Evolutionary conservation across 1,140 invertebrate species (phyloP).

Genomic region (Leptonema lineaticorne): DNA sequence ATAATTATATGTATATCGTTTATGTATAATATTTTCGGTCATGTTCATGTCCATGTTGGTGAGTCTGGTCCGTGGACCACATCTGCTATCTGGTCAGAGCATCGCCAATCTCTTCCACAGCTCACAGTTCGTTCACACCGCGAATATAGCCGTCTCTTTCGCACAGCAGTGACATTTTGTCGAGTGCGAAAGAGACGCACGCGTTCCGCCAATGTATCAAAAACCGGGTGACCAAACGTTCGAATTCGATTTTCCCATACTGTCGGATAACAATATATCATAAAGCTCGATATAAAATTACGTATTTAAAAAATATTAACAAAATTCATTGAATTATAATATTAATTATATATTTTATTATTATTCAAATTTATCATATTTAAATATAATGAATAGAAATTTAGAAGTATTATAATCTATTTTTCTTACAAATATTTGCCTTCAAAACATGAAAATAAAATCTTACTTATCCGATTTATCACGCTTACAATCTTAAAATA

Average conservation of each 20-base stretch:
- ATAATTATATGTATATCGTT: constrained; percentile 13
- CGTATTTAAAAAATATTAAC: too few species aligned
- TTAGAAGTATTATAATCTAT: too few species aligned
- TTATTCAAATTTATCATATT: too few species aligned
- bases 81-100: constrained; percentile 10
- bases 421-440: too few species aligned
- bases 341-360: too few species aligned
- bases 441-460: too few species aligned
- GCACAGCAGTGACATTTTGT: not conserved
- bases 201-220: not conserved
- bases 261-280: too few species aligned
- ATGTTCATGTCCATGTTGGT: not conserved
- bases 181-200: not conserved
- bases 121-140: constrained; percentile 24
- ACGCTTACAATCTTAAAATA: too few species aligned
- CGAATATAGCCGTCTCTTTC: not conserved
- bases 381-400: too few species aligned
- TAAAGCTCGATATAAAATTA: too few species aligned
- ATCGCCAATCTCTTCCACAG: constrained; percentile 1
- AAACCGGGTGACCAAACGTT: not conserved
- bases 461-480: too few species aligned
- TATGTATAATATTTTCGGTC: constrained; percentile 4
- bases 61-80: constrained; percentile 6
- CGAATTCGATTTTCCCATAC: not conserved
- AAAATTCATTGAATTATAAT: too few species aligned